phyloP scores from a whole-genome alignment of 2,797 vertebrate species.

The Pseudochromis fuscus region DNA sequence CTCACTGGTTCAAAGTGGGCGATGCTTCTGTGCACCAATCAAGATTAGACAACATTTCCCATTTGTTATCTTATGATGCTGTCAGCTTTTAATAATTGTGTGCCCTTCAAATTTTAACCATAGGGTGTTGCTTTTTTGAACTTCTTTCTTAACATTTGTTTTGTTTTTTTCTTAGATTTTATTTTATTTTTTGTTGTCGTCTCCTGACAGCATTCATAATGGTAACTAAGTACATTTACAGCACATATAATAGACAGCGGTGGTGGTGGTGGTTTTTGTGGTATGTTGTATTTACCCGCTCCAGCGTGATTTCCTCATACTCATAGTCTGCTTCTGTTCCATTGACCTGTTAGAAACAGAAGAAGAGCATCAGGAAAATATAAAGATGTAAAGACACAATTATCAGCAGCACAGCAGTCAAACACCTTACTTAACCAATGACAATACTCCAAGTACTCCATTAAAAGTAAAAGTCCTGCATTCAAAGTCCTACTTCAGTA shows the following conservation, averaged over 20 bases:
- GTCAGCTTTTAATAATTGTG: not conserved
- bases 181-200: not conserved
- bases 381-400: not conserved
- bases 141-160: too few relatives aligned
- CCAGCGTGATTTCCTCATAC: constrained; percentile 98
- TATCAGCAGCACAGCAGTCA: not conserved
- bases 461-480: not conserved
- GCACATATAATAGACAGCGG: not conserved
- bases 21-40: not conserved
- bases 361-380: too few relatives aligned
- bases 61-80: not conserved
- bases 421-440: not conserved
- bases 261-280: not conserved
- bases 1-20: not conserved
- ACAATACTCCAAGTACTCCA: not conserved
- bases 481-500: not conserved
- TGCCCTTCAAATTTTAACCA: too few relatives aligned
- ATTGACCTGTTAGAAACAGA: constrained; percentile 87
- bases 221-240: constrained; percentile 6
- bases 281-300: constrained; percentile 89
- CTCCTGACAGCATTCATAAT: not conserved
- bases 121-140: too few relatives aligned
- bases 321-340: constrained; percentile 98
- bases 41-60: not conserved
- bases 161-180: not conserved